A percentile compares a stretch with the other conserved stretches of the same genome.
Evolutionary conservation across 2,113 vertebrate species (phyloP).

Genomic region (Dipodomys ordii): DNA sequence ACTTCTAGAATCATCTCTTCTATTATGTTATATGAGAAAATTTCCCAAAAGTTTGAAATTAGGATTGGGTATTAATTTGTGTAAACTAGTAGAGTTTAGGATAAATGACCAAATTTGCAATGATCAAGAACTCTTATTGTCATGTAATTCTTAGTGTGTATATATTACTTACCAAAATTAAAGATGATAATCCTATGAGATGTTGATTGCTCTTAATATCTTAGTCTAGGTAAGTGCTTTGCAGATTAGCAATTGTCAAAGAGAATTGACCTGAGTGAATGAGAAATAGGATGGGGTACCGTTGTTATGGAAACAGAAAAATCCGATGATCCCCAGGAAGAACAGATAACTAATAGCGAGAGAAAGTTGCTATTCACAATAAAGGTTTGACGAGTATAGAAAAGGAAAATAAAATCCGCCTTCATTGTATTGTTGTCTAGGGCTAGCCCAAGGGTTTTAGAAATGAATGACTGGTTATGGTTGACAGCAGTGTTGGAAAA

Average conservation of each 20-base stretch:
- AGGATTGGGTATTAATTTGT: neutral
- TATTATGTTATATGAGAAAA: neutral
- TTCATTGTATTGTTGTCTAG: conserved; percentile 4
- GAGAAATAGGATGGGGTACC: neutral
- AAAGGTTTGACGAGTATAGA: neutral
- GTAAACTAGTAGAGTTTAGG: neutral
- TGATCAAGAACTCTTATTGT: neutral
- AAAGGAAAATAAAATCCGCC: neutral
- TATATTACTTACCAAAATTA: neutral
- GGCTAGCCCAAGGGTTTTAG: neutral
- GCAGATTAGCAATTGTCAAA: neutral
- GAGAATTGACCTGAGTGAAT: neutral
- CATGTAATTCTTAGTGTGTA: neutral
- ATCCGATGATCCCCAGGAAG: neutral
- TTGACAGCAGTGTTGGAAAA: neutral
- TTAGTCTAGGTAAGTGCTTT: conserved; percentile 27
- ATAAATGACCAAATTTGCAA: conserved; percentile 22
- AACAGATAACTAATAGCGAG: neutral
- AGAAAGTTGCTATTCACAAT: neutral
- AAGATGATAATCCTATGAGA: neutral
- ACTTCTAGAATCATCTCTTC: neutral
- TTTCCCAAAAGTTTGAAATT: conserved; percentile 1
- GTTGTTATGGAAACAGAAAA: neutral
- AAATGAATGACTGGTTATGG: neutral
- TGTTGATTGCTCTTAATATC: neutral